phyloP scores from a whole-genome alignment of 2,888 invertebrate species.

The Hemistola chrysoprasaria region DNA sequence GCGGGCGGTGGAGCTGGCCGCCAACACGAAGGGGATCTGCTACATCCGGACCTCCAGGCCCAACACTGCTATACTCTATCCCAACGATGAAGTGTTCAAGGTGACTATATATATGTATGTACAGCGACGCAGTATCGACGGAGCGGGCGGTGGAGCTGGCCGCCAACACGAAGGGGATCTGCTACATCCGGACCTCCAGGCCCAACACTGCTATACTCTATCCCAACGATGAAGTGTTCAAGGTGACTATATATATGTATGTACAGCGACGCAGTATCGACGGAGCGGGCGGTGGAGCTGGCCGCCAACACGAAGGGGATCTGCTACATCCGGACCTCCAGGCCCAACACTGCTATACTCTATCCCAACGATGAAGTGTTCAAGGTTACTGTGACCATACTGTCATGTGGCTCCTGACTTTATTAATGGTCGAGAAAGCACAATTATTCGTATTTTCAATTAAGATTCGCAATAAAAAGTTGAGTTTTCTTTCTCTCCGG shows the following conservation, averaged over 20 bases:
- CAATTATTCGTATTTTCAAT: too few species aligned
- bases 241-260: too few species aligned
- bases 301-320: conserved; percentile 97
- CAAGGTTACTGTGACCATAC: too few species aligned
- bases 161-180: conserved; percentile 96
- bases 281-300: conserved; percentile 96
- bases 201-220: conserved; percentile 95
- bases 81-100: conserved; percentile 90
- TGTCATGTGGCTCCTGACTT: too few species aligned
- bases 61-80: conserved; percentile 92
- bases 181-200: conserved; percentile 97
- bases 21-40: conserved; percentile 96
- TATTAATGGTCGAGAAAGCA: too few species aligned
- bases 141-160: conserved; percentile 98
- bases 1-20: conserved; percentile 96
- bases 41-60: conserved; percentile 98
- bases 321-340: conserved; percentile 97
- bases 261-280: conserved; percentile 93
- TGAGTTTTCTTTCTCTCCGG: too few species aligned
- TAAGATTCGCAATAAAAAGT: too few species aligned
- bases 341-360: conserved; percentile 93
- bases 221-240: conserved; percentile 90
- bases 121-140: conserved; percentile 94
- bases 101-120: too few species aligned
- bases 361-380: conserved; percentile 94